Evolutionary conservation across 1,140 invertebrate species (phyloP).

Genomic region (Cylas formicarius): DNA sequence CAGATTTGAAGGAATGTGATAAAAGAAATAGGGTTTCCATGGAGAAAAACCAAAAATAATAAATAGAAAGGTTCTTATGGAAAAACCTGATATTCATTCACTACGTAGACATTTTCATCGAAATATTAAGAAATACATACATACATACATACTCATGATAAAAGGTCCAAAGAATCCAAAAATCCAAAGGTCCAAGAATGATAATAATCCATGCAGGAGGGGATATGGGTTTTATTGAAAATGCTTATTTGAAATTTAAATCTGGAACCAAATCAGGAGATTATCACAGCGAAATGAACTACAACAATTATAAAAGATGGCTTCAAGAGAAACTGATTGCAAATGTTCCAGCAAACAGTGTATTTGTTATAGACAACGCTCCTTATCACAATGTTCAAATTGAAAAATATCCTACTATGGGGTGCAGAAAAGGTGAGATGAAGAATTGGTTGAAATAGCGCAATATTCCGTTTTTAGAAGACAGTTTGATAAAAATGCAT

Average conservation of each 20-base stretch:
- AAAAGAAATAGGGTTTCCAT: conserved; percentile 1
- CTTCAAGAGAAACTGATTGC: conserved; percentile 23
- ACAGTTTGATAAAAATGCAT: too few relatives aligned
- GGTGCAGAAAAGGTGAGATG: not conserved
- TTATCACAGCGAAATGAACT: conserved; percentile 30
- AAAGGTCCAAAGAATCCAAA: not conserved
- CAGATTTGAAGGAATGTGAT: not conserved
- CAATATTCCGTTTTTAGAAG: too few relatives aligned
- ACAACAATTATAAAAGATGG: conserved; percentile 30
- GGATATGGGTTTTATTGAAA: conserved; percentile 27
- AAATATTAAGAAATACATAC: conserved; percentile 2
- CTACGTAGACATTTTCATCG: not conserved
- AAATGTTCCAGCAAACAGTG: conserved; percentile 20
- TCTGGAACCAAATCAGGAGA: conserved; percentile 24
- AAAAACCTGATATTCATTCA: not conserved
- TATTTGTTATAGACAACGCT: conserved; percentile 16
- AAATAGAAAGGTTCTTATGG: not conserved
- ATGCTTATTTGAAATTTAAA: conserved; percentile 25
- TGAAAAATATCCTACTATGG: not conserved
- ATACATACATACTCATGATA: not conserved
- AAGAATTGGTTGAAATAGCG: too few relatives aligned
- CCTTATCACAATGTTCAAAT: conserved; percentile 13
- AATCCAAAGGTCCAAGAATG: conserved; percentile 16
- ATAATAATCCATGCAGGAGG: conserved; percentile 29
- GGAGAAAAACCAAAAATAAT: conserved; percentile 5